phyloP scores from a whole-genome alignment of 1,140 invertebrate genomes.

The Pseudomyrmex sp. region DNA sequence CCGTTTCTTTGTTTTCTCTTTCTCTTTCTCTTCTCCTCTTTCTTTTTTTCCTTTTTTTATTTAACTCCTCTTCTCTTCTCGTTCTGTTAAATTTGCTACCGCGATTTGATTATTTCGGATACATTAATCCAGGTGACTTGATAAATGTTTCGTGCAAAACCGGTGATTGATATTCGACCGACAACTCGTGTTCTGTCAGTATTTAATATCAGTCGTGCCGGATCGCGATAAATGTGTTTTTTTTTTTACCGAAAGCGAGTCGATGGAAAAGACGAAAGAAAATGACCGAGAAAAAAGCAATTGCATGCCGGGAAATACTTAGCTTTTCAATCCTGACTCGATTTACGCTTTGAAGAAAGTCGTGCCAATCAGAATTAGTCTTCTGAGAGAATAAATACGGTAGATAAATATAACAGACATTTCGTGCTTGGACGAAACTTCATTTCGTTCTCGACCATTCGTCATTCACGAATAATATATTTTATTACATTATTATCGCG shows the following conservation, averaged over 20 bases:
- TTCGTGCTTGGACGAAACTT: background rate
- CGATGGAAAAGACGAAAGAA: background rate
- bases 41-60: background rate
- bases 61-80: background rate
- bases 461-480: too few species aligned
- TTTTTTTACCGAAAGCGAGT: slow-evolving; percentile 1
- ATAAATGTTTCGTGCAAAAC: slow-evolving; percentile 37
- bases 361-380: slow-evolving; percentile 11
- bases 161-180: slow-evolving; percentile 35
- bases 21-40: background rate
- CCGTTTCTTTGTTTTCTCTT: background rate
- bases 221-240: slow-evolving; percentile 23
- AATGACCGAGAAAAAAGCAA: background rate
- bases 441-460: too few species aligned
- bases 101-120: slow-evolving; percentile 37
- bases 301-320: background rate
- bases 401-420: background rate
- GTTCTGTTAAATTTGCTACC: slow-evolving; percentile 23
- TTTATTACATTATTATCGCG: too few species aligned
- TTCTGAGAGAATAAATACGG: background rate
- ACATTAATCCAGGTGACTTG: slow-evolving; percentile 13
- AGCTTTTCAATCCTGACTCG: background rate
- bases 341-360: background rate
- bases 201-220: slow-evolving; percentile 47
- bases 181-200: slow-evolving; percentile 34